Conservation (phyloP, 2,888 invertebrate species). For the Nephrocerus scutellatus region DNA sequence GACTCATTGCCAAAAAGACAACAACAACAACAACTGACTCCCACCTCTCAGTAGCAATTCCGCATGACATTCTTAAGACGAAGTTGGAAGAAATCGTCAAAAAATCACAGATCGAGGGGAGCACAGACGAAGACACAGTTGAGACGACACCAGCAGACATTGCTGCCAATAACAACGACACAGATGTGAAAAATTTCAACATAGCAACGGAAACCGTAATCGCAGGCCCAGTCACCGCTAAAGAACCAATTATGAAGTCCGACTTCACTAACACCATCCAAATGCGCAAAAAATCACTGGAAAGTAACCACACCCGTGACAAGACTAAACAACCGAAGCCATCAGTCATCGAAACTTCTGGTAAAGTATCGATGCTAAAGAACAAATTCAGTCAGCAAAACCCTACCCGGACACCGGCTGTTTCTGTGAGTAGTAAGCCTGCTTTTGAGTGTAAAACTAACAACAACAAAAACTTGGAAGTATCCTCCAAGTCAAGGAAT, state of each 20-base stretch:
- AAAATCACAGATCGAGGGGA: constrained; percentile 21
- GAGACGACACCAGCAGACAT: constrained; percentile 1
- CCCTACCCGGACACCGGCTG: not conserved
- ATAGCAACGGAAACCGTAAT: constrained; percentile 6
- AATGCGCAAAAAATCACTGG: constrained; percentile 47
- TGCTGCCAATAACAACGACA: constrained; percentile 17
- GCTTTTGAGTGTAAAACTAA: constrained; percentile 21
- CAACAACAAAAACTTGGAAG: constrained; percentile 25
- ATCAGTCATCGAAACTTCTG: constrained; percentile 32
- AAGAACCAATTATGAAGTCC: constrained; percentile 42
- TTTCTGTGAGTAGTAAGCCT: constrained; percentile 13
- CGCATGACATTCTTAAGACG: constrained; percentile 36
- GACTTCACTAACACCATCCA: constrained; percentile 46
- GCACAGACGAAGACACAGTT: not conserved
- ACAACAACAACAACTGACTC: constrained; percentile 13
- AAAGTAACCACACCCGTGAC: constrained; percentile 40
- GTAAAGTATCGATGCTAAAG: constrained; percentile 44
- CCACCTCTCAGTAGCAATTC: constrained; percentile 31
- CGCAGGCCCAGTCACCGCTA: constrained; percentile 19
- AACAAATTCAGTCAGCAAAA: constrained; percentile 35
- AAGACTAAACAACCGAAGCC: constrained; percentile 35
- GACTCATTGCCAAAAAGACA: constrained; percentile 5
- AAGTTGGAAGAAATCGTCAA: constrained; percentile 44
- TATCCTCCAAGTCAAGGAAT: constrained; percentile 26
- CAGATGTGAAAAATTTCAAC: constrained; percentile 7